phyloP scores from a whole-genome alignment of 2,113 vertebrate species.

The Alexandromys fortis region DNA sequence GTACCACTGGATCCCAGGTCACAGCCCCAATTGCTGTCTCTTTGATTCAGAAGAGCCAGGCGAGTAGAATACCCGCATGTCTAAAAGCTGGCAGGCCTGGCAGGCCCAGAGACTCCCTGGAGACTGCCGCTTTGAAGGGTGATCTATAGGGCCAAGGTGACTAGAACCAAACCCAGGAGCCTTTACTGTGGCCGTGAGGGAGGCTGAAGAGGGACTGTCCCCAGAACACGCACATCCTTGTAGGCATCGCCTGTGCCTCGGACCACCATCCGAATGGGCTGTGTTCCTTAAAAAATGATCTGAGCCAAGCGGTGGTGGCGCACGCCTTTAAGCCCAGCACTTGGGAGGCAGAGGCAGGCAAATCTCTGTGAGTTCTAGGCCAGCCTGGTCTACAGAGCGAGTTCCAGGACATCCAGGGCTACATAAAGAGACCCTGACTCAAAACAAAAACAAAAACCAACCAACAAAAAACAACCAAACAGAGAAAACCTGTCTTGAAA shows the following conservation, averaged over 20 bases:
- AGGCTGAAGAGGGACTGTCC: neutral
- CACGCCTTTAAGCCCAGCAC: neutral
- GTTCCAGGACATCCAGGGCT: neutral
- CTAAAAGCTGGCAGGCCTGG: neutral
- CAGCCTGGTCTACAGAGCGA: neutral
- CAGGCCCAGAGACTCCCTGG: neutral
- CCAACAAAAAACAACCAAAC: too few species aligned
- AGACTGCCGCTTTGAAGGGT: neutral
- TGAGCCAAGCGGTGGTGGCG: rapidly evolving
- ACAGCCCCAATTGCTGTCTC: rapidly evolving
- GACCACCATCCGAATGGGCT: neutral
- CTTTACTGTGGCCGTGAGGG: neutral
- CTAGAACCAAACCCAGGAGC: neutral
- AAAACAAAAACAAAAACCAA: too few species aligned
- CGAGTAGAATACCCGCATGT: neutral
- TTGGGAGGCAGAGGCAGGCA: neutral
- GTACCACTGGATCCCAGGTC: rapidly evolving
- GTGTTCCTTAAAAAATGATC: neutral
- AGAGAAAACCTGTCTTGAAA: too few species aligned
- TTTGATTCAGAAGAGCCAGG: neutral
- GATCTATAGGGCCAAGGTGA: neutral
- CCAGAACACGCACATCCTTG: neutral
- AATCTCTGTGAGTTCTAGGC: neutral
- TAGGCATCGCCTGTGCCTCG: too few species aligned
- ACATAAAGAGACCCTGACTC: too few species aligned